Percentiles rank a stretch among this genome's conserved stretches.
These are phyloP conservation scores for Alentia gelatinosa DNA, from an alignment of 2,888 invertebrate genomes.

Conservation along the genomic window DNA sequence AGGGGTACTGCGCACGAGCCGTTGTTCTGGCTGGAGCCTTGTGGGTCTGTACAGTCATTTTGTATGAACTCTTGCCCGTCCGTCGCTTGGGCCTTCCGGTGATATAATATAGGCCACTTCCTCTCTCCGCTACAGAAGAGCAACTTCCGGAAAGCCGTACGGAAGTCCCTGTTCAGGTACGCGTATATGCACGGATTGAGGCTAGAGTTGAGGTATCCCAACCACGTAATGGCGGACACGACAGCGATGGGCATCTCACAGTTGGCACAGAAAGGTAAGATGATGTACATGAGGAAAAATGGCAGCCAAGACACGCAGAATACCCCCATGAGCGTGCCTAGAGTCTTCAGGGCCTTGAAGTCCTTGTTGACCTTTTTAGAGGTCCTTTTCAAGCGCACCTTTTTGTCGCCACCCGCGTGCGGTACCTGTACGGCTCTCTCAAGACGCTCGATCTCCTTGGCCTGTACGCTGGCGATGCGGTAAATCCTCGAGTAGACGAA, in stretches of 20 bases:
- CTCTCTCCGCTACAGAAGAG: conserved; percentile 39
- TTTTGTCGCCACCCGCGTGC: not conserved
- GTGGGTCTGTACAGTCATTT: not conserved
- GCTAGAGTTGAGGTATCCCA: conserved; percentile 71
- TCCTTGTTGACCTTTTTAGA: conserved; percentile 63
- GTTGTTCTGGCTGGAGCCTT: conserved; percentile 2
- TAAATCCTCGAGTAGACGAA: conserved; percentile 75
- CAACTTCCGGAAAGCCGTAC: conserved; percentile 66
- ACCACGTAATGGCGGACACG: conserved; percentile 70
- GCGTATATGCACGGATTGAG: conserved; percentile 73
- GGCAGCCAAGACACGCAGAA: conserved; percentile 69
- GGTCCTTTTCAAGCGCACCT: conserved; percentile 36
- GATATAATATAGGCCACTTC: not conserved
- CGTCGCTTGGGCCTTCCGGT: not conserved
- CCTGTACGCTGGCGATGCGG: conserved; percentile 73
- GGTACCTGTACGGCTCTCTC: conserved; percentile 63
- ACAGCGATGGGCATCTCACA: conserved; percentile 66
- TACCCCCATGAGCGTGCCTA: conserved; percentile 69
- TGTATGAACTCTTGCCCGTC: not conserved
- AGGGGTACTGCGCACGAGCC: not conserved
- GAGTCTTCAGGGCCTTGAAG: conserved; percentile 67
- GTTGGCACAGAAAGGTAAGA: conserved; percentile 66
- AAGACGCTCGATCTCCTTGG: conserved; percentile 70
- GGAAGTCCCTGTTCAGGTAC: conserved; percentile 70
- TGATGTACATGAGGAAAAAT: conserved; percentile 69